Percentiles rank a stretch among this genome's conserved stretches.
phyloP scores from a whole-genome alignment of 2,888 invertebrate genomes.

The Ferdinandea cuprea region DNA sequence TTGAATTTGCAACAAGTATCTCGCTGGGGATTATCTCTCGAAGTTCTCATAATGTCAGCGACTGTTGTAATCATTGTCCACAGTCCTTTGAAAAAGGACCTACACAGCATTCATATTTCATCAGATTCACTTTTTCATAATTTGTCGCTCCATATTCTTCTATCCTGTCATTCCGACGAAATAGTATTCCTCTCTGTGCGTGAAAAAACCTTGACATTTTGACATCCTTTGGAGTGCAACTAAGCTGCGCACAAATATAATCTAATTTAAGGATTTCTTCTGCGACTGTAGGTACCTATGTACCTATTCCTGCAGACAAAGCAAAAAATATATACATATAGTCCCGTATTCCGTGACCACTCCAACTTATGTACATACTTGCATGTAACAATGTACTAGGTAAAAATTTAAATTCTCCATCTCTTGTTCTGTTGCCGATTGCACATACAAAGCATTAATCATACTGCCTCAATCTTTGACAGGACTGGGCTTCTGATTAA shows the following conservation, averaged over 20 bases:
- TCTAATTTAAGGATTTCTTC: neutral
- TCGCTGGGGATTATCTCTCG: too few species aligned
- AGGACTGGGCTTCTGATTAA: conserved; percentile 53
- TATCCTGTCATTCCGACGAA: neutral
- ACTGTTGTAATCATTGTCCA: too few species aligned
- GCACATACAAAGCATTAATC: conserved; percentile 52
- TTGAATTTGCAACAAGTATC: too few species aligned
- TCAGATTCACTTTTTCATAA: neutral
- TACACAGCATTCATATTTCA: too few species aligned
- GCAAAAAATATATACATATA: too few species aligned
- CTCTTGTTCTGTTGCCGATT: neutral
- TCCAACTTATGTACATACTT: too few species aligned
- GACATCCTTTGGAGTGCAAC: neutral
- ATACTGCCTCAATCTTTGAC: conserved; percentile 43
- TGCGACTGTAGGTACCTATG: too few species aligned
- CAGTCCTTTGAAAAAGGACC: too few species aligned
- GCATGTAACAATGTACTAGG: too few species aligned
- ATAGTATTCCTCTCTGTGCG: neutral
- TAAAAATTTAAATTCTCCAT: neutral
- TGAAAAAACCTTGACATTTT: neutral
- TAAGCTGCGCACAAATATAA: neutral
- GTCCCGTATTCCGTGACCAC: too few species aligned
- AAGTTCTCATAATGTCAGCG: too few species aligned
- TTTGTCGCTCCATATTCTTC: neutral
- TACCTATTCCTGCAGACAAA: too few species aligned